Conservation (phyloP, 2,113 vertebrate genomes). For the Eulacestoma nigropectus region DNA sequence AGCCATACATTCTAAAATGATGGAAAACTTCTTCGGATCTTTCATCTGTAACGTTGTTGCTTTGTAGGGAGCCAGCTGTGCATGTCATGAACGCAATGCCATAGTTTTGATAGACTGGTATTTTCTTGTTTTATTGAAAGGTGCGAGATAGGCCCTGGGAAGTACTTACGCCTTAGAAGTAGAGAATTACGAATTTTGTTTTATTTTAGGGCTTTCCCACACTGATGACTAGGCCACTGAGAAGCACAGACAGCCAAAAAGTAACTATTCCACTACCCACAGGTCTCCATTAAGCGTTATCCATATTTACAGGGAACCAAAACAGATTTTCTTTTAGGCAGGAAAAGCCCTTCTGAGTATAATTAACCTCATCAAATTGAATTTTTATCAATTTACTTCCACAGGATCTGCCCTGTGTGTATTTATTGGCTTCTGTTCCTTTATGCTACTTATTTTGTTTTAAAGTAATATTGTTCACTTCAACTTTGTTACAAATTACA, state of each 20-base stretch:
- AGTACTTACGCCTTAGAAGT: not conserved
- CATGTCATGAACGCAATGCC: not conserved
- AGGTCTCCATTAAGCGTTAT: not conserved
- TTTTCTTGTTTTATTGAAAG: not conserved
- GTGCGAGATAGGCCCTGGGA: not conserved
- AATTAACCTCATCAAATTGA: conserved; percentile 51
- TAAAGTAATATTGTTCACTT: conserved; percentile 27
- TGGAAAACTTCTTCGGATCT: not conserved
- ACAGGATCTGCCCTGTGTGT: not conserved
- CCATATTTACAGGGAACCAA: not conserved
- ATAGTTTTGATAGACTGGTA: not conserved
- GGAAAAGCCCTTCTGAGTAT: not conserved
- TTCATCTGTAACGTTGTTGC: not conserved
- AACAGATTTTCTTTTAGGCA: conserved; percentile 2
- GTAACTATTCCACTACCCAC: not conserved
- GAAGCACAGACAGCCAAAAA: not conserved
- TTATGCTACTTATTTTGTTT: not conserved
- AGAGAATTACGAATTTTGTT: not conserved
- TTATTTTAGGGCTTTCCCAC: not conserved
- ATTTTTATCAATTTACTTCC: conserved; percentile 48
- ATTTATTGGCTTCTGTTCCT: conserved; percentile 4
- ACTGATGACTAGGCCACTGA: not conserved
- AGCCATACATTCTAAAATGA: not conserved
- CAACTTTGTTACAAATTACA: conserved; percentile 37
- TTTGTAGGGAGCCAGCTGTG: not conserved